Percentiles rank a stretch among this genome's conserved stretches.
phyloP scores from a whole-genome alignment of 1,140 invertebrate species.

The Drosophila repletoides region DNA sequence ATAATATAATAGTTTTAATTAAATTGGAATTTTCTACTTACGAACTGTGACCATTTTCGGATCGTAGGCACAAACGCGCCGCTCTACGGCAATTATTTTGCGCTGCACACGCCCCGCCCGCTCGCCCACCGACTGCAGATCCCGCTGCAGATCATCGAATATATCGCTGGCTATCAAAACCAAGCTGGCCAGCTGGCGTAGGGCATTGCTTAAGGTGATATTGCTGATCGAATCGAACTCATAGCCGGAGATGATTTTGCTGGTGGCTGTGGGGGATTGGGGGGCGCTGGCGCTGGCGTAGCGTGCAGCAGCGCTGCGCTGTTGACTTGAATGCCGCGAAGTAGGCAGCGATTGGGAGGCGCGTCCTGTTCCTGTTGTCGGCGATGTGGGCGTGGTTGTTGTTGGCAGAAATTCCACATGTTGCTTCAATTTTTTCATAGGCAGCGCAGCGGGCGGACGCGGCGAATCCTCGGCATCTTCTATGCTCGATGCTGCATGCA shows the following conservation, averaged over 20 bases:
- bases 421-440: constrained; percentile 77
- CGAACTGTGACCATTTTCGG: constrained; percentile 92
- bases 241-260: constrained; percentile 83
- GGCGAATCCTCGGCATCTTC: constrained; percentile 39
- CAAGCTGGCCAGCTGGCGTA: constrained; percentile 90
- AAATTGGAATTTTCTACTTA: constrained; percentile 85
- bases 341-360: constrained; percentile 67
- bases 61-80: constrained; percentile 86
- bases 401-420: constrained; percentile 72
- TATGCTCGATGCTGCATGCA: constrained; percentile 33
- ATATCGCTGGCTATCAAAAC: constrained; percentile 90
- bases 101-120: constrained; percentile 86
- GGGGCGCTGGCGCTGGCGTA: constrained; percentile 46
- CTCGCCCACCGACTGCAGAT: constrained; percentile 87
- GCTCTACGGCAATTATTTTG: constrained; percentile 86
- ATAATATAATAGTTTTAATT: too few species aligned
- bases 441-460: constrained; percentile 54
- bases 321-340: constrained; percentile 65
- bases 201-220: constrained; percentile 89
- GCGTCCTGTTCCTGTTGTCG: constrained; percentile 14
- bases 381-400: constrained; percentile 50
- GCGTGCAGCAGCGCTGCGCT: constrained; percentile 31
- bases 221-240: constrained; percentile 90
- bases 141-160: constrained; percentile 88
- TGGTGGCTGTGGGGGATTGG: constrained; percentile 61